Evolutionary conservation across 2,888 invertebrate species (phyloP).

Genomic region (Andrena bucephala): DNA sequence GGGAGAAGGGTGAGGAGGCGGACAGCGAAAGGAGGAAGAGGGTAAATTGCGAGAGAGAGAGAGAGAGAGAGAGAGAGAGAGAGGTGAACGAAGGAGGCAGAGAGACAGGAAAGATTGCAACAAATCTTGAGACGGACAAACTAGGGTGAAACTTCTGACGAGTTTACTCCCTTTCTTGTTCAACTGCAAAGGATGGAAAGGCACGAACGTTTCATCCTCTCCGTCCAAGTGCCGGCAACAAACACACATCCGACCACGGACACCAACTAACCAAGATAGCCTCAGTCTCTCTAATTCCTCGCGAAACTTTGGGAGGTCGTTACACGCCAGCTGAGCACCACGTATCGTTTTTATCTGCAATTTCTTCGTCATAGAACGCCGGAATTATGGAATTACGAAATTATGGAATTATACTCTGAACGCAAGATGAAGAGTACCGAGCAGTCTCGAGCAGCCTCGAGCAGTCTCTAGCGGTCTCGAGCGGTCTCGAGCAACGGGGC

Average conservation of each 20-base stretch:
- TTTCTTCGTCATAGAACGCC: not conserved
- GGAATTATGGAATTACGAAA: no score
- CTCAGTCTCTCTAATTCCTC: conserved; percentile 16
- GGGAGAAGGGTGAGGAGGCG: not conserved
- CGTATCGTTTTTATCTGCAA: conserved; percentile 14
- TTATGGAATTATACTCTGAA: not conserved
- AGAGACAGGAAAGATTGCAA: conserved; percentile 38
- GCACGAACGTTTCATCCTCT: conserved; percentile 20
- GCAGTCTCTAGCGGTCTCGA: no score
- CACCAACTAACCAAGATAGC: conserved; percentile 23
- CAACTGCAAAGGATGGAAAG: conserved; percentile 21
- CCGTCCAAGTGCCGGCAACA: conserved; percentile 5
- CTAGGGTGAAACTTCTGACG: conserved; percentile 46
- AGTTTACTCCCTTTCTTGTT: conserved; percentile 36
- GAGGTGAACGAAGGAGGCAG: conserved; percentile 19
- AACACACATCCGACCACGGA: conserved; percentile 7
- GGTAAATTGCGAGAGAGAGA: conserved; percentile 14
- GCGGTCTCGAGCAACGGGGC: not conserved
- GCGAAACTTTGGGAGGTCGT: conserved; percentile 25
- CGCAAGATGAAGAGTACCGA: not conserved
- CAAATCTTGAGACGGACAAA: conserved; percentile 49
- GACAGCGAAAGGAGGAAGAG: not conserved
- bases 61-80: conserved; percentile 8
- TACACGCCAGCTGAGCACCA: not conserved
- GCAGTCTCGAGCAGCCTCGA: no score